phyloP scores from a whole-genome alignment of 2,113 vertebrate genomes.

The Suncus etruscus region DNA sequence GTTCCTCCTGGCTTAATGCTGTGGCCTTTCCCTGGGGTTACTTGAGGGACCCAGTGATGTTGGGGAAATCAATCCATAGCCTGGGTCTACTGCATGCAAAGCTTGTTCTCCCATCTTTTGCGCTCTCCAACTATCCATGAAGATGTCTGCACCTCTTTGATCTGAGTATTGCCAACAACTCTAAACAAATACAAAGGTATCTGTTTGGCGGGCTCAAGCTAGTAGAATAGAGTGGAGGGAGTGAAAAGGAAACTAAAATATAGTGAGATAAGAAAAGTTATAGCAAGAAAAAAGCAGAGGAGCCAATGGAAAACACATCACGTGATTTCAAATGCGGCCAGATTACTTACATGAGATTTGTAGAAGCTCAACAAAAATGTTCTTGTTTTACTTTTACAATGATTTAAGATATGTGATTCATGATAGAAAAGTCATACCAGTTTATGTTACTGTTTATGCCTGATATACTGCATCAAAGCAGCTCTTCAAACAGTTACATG shows the following conservation, averaged over 20 bases:
- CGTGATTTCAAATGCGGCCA: conserved; percentile 17
- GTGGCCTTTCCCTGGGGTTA: no score
- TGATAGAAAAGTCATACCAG: not conserved
- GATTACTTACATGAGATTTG: not conserved
- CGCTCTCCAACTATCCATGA: not conserved
- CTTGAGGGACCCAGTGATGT: no score
- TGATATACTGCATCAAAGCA: not conserved
- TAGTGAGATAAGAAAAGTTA: not conserved
- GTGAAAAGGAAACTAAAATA: conserved; percentile 53
- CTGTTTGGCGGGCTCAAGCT: not conserved
- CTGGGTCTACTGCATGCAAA: no score
- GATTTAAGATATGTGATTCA: not conserved
- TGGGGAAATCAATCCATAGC: no score
- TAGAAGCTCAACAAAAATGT: conserved; percentile 38
- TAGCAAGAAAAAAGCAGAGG: conserved; percentile 11
- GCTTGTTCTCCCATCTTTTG: no score
- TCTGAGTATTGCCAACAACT: not conserved
- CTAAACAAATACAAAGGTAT: not conserved
- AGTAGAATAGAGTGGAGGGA: not conserved
- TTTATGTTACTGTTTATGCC: not conserved
- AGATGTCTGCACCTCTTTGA: not conserved
- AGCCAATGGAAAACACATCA: conserved; percentile 16
- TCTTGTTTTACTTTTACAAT: conserved; percentile 34
- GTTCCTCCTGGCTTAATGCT: no score
- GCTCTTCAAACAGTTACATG: not conserved